Evolutionary conservation across 2,113 vertebrate species (phyloP).

Genomic region (Hippocampus zosterae): DNA sequence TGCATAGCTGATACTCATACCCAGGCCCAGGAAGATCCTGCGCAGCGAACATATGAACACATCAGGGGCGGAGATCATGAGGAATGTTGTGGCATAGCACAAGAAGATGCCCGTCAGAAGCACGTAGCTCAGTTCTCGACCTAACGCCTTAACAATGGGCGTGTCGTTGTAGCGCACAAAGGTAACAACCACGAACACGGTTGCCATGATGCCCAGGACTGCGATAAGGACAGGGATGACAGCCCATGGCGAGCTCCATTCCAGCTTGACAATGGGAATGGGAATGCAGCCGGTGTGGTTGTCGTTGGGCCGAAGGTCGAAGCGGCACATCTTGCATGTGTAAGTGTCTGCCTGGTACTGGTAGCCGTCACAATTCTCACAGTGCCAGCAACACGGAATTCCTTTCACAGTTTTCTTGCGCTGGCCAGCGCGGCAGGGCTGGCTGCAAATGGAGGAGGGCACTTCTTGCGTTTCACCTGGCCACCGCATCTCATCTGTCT

Average conservation of each 20-base stretch:
- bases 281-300: constrained; percentile 89
- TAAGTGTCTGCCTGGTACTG: constrained; percentile 91
- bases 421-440: constrained; percentile 85
- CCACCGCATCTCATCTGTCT: constrained; percentile 89
- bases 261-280: constrained; percentile 91
- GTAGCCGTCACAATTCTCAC: constrained; percentile 91
- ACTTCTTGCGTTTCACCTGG: constrained; percentile 75
- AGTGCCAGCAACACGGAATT: constrained; percentile 95
- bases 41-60: constrained; percentile 85
- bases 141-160: constrained; percentile 91
- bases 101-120: constrained; percentile 93
- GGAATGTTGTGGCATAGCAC: constrained; percentile 92
- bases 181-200: constrained; percentile 84
- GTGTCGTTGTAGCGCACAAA: constrained; percentile 95
- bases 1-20: constrained; percentile 96
- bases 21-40: constrained; percentile 88
- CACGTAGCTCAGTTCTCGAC: constrained; percentile 93
- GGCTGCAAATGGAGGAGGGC: constrained; percentile 90
- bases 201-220: constrained; percentile 86
- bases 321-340: constrained; percentile 90
- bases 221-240: constrained; percentile 89
- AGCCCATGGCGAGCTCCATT: constrained; percentile 93
- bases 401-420: constrained; percentile 93
- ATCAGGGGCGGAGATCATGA: constrained; percentile 89
- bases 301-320: constrained; percentile 85